Evolutionary conservation across 2,797 vertebrate genomes (phyloP).

Genomic region (Buphagus erythrorhynchus): DNA sequence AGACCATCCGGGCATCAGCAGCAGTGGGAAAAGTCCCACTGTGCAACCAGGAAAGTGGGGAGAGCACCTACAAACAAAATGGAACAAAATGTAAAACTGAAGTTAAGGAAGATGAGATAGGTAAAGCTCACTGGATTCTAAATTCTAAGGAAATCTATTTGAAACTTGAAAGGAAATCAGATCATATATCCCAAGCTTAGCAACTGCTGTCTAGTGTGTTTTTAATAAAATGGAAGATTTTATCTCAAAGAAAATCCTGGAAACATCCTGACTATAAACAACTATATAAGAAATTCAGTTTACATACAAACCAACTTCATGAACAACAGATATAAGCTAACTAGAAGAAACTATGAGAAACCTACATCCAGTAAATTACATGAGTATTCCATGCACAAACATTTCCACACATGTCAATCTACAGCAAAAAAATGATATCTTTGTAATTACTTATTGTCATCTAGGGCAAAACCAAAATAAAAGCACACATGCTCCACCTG

Average conservation of each 20-base stretch:
- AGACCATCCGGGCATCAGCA: conserved; percentile 48
- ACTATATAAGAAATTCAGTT: neutral
- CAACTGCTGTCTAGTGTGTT: neutral
- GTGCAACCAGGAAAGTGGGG: conserved; percentile 21
- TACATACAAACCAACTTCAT: neutral
- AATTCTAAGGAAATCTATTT: neutral
- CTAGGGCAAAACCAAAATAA: neutral
- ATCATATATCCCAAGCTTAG: neutral
- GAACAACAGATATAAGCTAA: neutral
- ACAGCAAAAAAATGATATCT: neutral
- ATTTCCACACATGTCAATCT: neutral
- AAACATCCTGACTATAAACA: neutral
- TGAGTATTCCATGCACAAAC: neutral
- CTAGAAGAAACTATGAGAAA: neutral
- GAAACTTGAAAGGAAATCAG: neutral
- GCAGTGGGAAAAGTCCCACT: conserved; percentile 63
- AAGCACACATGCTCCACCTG: neutral
- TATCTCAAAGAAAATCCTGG: neutral
- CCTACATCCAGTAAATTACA: neutral
- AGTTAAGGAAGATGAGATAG: neutral
- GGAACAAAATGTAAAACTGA: conserved; percentile 33
- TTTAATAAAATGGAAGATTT: neutral
- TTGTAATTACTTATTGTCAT: neutral
- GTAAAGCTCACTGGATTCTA: neutral
- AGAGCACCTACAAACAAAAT: conserved; percentile 61